Base-by-base conservation (phyloP, 30 jellyfish, hydroid and myxozoan species). In the Turritopsis dohrnii region DNA sequence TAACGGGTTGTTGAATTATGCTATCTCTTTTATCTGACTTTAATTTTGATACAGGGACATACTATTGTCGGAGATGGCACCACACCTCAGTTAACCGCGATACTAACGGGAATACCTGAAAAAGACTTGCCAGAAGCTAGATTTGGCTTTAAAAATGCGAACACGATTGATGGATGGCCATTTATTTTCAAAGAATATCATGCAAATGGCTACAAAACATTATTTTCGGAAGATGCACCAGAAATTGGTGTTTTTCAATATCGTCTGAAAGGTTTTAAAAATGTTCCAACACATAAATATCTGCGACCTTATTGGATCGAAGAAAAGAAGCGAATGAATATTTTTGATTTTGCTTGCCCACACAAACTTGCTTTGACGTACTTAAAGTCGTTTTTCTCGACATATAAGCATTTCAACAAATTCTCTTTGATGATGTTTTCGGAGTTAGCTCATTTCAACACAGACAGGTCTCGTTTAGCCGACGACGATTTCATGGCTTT, bases 21-120 rank as follows among this genome's bases (percentile, higher is more conserved):
- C n/a, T n/a, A n/a, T n/a, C n/a, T n/a, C n/a, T n/a, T n/a, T n/a
- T n/a, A n/a, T n/a, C n/a, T n/a, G n/a, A 54, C 72, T 54, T 54
- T 54, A 18, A 54, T 16, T 22, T 26, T 89, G 7, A 60, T 89
- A 71, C 79, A 73, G 72, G 94, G 89, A 18, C 89, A 89, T 65
- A 84, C 96, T 0, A 79, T 89, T 21, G 96, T 85, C 1, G 96
- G 96, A 22, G 96, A 89, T 74, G 96, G 84, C 52, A 89, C 96
- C 21, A 52, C 92, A 3, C 88, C 96, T 1, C 96, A 89, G 71
- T 84, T 89, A 23, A 52, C 81, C 20, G 96, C 96, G 21, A 74
- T 89, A 75, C 72, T 84, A 28, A 75, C 90, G n/a, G 96, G 96
- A 8, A 20, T 21, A 25, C 79, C 28, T 21, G 65, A 72, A 29